Conservation (phyloP, 2,888 invertebrate genomes). For the Melanostoma mellinum region DNA sequence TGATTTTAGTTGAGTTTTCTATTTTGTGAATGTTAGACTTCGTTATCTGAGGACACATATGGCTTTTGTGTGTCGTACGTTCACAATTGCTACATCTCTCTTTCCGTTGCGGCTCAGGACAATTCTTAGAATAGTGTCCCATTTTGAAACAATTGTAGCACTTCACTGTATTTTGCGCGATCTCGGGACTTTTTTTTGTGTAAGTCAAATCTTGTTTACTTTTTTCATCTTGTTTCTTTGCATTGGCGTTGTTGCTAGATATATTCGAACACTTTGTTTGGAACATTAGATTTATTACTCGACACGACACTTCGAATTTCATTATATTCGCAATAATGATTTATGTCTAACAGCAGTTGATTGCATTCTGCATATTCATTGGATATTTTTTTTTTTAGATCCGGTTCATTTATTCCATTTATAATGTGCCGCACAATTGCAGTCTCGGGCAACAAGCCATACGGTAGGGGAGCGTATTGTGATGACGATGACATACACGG, state of each 20-base stretch:
- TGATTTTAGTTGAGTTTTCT: not conserved
- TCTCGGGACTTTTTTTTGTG: too few relatives aligned
- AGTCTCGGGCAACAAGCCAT: constrained; percentile 43
- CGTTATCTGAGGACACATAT: too few relatives aligned
- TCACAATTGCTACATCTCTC: too few relatives aligned
- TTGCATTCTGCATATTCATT: constrained; percentile 43
- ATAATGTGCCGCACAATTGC: constrained; percentile 59
- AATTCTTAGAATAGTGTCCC: too few relatives aligned
- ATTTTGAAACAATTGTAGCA: too few relatives aligned
- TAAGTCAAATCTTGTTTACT: too few relatives aligned
- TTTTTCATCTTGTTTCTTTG: too few relatives aligned
- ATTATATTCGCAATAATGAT: constrained; percentile 49
- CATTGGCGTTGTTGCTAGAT: not conserved
- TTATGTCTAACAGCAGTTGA: constrained; percentile 51
- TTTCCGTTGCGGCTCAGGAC: too few relatives aligned
- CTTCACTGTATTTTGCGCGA: too few relatives aligned
- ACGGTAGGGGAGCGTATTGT: too few relatives aligned
- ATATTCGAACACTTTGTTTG: not conserved
- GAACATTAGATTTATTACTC: not conserved
- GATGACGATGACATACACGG: too few relatives aligned
- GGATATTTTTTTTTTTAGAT: constrained; percentile 56
- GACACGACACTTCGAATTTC: constrained; percentile 31
- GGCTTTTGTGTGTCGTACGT: too few relatives aligned
- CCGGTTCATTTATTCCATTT: constrained; percentile 59
- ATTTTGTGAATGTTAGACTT: not conserved